These are phyloP conservation scores for Brachionus manjavacas DNA, from an alignment of 1,140 invertebrate genomes.

Conservation along the genomic window DNA sequence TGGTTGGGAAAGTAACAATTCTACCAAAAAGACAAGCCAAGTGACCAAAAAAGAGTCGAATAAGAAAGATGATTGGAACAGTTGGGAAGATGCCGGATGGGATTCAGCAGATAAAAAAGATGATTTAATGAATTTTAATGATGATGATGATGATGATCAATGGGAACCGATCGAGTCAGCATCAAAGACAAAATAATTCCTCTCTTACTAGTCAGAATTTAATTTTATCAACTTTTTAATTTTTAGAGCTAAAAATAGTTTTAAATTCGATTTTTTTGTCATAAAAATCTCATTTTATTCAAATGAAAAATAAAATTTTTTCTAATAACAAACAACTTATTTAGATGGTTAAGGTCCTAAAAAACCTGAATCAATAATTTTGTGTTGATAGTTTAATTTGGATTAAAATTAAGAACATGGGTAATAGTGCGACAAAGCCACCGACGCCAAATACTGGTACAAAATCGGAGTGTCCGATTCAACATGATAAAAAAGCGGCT, in stretches of 20 bases:
- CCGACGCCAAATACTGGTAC: neutral
- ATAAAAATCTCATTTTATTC: slow-evolving; percentile 22
- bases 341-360: neutral
- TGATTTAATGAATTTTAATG: slow-evolving; percentile 34
- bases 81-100: slow-evolving; percentile 15
- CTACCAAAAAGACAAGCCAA: neutral
- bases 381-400: neutral
- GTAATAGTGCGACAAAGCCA: neutral
- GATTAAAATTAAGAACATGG: neutral
- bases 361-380: neutral
- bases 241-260: slow-evolving; percentile 9
- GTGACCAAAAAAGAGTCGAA: neutral
- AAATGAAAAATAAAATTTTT: neutral
- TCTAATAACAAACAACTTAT: neutral
- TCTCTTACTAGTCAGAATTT: neutral
- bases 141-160: slow-evolving; percentile 39
- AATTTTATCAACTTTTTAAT: neutral
- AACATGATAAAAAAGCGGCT: neutral
- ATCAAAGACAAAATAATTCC: neutral
- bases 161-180: slow-evolving; percentile 24
- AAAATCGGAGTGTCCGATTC: slow-evolving; percentile 3
- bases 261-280: slow-evolving; percentile 21
- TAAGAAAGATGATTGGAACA: slow-evolving; percentile 24
- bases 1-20: neutral
- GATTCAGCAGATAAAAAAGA: slow-evolving; percentile 3